Conservation (phyloP, 2,797 vertebrate species). For the Catharus ustulatus region DNA sequence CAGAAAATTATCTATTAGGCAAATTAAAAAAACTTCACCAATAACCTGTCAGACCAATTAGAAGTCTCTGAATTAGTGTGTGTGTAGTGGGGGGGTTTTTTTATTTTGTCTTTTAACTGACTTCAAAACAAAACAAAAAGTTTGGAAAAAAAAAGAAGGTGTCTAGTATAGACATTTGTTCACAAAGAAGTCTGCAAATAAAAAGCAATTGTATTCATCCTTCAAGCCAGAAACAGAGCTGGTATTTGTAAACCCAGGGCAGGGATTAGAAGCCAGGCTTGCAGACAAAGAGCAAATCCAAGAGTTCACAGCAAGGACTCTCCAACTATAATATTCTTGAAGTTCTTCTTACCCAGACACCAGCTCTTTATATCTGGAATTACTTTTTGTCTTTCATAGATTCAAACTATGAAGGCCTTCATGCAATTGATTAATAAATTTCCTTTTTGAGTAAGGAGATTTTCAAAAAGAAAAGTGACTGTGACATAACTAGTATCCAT, state of each 20-base stretch:
- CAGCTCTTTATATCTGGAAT: not conserved
- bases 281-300: slow-evolving; percentile 29
- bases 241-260: slow-evolving; percentile 9
- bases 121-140: not conserved
- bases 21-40: not conserved
- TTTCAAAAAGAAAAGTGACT: not conserved
- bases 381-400: not conserved
- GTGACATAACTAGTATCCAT: not conserved
- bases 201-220: not conserved
- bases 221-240: not conserved
- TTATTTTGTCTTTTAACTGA: not conserved
- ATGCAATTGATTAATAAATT: not conserved
- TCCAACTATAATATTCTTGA: not conserved
- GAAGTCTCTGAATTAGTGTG: not conserved
- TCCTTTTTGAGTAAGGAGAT: not conserved
- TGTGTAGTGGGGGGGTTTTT: not conserved
- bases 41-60: not conserved
- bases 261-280: slow-evolving; percentile 23
- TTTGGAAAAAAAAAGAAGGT: not conserved
- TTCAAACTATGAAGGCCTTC: not conserved
- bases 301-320: not conserved
- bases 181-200: not conserved
- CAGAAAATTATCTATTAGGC: not conserved
- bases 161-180: not conserved
- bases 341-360: not conserved